Percentiles rank a stretch among this genome's conserved stretches.
Conservation (phyloP, 2,797 vertebrate genomes). For the Apogon hyalosoma region DNA sequence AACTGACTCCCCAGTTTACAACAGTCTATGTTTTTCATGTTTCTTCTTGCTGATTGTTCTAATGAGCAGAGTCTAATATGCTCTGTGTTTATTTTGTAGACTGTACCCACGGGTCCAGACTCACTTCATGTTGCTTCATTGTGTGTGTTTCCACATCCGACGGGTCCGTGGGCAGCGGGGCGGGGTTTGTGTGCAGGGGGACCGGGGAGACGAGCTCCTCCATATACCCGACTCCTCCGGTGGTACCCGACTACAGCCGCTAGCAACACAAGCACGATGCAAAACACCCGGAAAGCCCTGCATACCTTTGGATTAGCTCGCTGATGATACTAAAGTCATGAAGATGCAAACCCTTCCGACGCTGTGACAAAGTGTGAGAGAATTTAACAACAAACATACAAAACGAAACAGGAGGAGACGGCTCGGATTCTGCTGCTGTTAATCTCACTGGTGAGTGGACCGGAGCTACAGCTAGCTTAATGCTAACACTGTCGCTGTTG, state of each 20-base stretch:
- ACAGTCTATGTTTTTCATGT: too few species aligned
- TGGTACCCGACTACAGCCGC: constrained; percentile 8
- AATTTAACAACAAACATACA: background rate
- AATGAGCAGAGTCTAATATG: too few species aligned
- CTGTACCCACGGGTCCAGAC: too few species aligned
- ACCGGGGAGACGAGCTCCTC: background rate
- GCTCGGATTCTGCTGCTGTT: constrained; percentile 5
- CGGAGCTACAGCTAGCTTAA: constrained; percentile 15
- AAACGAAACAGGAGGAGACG: background rate
- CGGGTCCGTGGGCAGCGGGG: background rate
- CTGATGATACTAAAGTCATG: background rate
- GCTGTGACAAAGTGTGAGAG: constrained; percentile 16
- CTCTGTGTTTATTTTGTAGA: background rate
- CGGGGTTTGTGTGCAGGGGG: background rate
- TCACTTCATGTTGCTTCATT: too few species aligned
- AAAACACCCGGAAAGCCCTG: background rate
- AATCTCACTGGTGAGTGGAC: constrained; percentile 47
- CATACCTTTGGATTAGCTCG: background rate
- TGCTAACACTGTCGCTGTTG: constrained; percentile 13
- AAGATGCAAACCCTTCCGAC: background rate
- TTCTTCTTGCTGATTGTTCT: too few species aligned
- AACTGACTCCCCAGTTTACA: too few species aligned
- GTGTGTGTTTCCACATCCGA: too few species aligned
- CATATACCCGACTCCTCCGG: constrained; percentile 1
- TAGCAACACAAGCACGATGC: constrained; percentile 26